A percentile compares a stretch with the other conserved stretches of the same genome.
Conservation (phyloP, 2,797 vertebrate species). For the Momotus momota region DNA sequence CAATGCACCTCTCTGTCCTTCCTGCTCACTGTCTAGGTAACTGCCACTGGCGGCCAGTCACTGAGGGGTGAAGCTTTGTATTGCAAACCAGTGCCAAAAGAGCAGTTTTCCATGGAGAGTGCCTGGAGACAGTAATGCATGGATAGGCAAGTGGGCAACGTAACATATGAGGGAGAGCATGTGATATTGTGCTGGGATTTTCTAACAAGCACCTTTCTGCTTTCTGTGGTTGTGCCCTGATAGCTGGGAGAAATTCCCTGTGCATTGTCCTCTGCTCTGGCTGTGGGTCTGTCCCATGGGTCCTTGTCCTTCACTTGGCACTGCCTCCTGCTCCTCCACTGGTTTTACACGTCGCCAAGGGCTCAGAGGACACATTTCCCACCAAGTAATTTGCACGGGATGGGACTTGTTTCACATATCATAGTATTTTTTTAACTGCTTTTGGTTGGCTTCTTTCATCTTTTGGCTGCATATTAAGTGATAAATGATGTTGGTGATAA, state of each 20-base stretch:
- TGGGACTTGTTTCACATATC: neutral
- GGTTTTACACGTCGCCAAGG: neutral
- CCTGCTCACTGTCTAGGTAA: neutral
- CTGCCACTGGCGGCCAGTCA: accelerated
- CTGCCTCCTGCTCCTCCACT: neutral
- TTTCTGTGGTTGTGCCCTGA: neutral
- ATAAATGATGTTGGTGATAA: neutral
- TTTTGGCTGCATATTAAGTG: neutral
- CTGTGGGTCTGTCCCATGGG: neutral
- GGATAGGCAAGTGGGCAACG: neutral
- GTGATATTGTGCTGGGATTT: neutral
- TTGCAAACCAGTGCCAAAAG: neutral
- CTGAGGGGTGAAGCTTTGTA: neutral
- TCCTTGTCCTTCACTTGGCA: neutral
- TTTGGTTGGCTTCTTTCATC: neutral
- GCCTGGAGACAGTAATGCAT: neutral
- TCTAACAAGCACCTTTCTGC: neutral
- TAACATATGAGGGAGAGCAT: accelerated
- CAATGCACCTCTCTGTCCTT: neutral
- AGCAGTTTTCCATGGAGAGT: neutral
- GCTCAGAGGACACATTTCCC: neutral
- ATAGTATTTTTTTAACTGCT: neutral
- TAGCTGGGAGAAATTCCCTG: neutral
- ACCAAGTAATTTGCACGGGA: neutral
- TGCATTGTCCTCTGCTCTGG: neutral